Base-by-base conservation (phyloP, 1,140 invertebrate genomes). In the Drosophila miranda region DNA sequence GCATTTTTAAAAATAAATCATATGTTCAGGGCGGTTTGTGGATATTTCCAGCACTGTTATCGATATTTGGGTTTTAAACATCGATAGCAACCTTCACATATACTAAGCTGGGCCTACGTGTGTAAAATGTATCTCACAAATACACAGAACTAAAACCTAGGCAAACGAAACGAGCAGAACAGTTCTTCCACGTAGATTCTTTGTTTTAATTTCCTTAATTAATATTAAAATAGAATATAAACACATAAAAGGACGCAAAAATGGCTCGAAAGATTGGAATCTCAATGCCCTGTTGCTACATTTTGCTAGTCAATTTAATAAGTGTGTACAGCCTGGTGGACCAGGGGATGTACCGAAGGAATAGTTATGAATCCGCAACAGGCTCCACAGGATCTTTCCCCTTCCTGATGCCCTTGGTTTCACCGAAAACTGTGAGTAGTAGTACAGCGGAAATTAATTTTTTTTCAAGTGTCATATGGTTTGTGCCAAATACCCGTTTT, bases 331-430 rank as follows among this genome's bases (percentile, higher is more conserved):
- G 75, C 26, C 66, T 83, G 43, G 71, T 84, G 26, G 55, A 83
- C 49, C 64, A 69, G n/a, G 62, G 73, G 50, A 23, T 44, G 16
- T 56, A 61, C 46, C 79, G 46, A 58, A 71, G 58, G n/a, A 53
- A 74, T 43, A 52, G 56, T 2, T 42, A 70, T 30, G 59, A 75
- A 51, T 56, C 73, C 34, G 67, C 55, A 48, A 67, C 67, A 45
- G 77, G 78, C 42, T 19, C 41, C n/a, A 63, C 28, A n/a, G 84
- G 84, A 58, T 93, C 92, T 52, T 95, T 93, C 88, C 91, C 94
- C 13, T 91, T 96, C 57, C 86, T 95, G 7, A 96, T 96, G 95
- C 95, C 95, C 66, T 93, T 94, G 90, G 94, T 95, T 34, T 92
- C 92, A 51, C 95, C 95, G 41, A 92, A 93, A 75, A 92, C 91